Base-by-base conservation (phyloP, 2,888 invertebrate species). In the Dyspetes luteomarginatus region DNA sequence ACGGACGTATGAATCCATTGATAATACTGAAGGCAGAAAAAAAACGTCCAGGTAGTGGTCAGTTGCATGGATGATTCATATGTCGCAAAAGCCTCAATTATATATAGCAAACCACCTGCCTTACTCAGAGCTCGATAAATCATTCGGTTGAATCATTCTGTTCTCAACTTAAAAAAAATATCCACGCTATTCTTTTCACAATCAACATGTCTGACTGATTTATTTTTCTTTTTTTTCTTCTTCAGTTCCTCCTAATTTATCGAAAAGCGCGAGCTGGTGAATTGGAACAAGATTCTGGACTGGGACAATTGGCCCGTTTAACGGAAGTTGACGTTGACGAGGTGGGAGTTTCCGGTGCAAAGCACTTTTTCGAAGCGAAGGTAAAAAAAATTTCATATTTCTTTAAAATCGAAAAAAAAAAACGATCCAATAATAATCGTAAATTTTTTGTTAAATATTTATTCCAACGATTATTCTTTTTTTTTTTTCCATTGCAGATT, bases 331-430 rank as follows among this genome's bases (percentile, higher is more conserved):
- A 98, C 90, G 98, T 98, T 0, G 97, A 98, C 84, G 96, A 97
- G 93, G 98, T 98, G 19, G 98, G 98, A 0, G 98, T 98, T 0
- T 96, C 96, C 83, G 98, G 98, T 12, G 98, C 98, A 41, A 98
- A 98, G 91, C 96, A 96, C 90, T 98, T 98, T 93, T 98, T 98
- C 90, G 98, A 98, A 93, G 97, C 98, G 0, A 98, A 98, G 93
- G 96, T 96, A 91, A 85, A 77, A 24, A 4, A 26, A 26, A 58
- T 43, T n/a, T 45, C n/a, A 22, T 71, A 60, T 79, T 43, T 22
- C 52, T 65, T 60, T 52, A 19, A 45, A n/a, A 78, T 30, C 19
- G 19, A 43, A 28, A 65, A 50, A 41, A 24, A 36, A n/a, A 48
- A 28, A 64, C 43, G 48, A 76, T 82, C 64, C 1, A 69, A 22